Percentiles rank a stretch among this genome's conserved stretches.
Conservation (phyloP, 2,888 invertebrate species). For the Keiferia lycopersicella region DNA sequence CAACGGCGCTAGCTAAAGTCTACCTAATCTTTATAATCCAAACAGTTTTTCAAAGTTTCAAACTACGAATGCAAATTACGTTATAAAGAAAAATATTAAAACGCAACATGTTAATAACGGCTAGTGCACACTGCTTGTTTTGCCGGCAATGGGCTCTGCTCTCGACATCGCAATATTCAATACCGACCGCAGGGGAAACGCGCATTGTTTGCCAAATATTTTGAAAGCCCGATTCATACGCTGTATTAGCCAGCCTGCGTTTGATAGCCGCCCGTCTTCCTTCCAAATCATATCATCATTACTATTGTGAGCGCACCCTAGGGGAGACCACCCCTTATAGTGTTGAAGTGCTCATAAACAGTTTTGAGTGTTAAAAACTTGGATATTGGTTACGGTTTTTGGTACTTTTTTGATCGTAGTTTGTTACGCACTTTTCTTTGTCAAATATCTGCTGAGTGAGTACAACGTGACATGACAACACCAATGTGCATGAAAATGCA, state of each 20-base stretch:
- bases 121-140: background rate
- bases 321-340: constrained; percentile 36
- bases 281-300: constrained; percentile 73
- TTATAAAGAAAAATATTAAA: background rate
- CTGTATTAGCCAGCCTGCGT: constrained; percentile 71
- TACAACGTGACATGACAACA: background rate
- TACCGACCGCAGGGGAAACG: constrained; percentile 55
- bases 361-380: constrained; percentile 16
- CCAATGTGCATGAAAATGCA: background rate
- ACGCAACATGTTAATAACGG: constrained; percentile 16
- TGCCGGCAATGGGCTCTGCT: constrained; percentile 47
- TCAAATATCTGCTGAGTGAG: background rate
- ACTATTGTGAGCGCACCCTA: constrained; percentile 58
- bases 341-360: constrained; percentile 44
- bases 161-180: constrained; percentile 54
- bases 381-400: constrained; percentile 35
- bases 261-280: constrained; percentile 75
- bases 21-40: no score
- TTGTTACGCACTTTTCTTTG: no score
- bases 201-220: constrained; percentile 80
- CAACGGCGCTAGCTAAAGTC: no score
- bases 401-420: background rate
- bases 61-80: background rate
- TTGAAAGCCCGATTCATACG: constrained; percentile 80
- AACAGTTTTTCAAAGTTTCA: no score